Percentiles rank a stretch among this genome's conserved stretches.
Conservation (phyloP, 2,113 vertebrate species). For the Spheniscus mendiculus region DNA sequence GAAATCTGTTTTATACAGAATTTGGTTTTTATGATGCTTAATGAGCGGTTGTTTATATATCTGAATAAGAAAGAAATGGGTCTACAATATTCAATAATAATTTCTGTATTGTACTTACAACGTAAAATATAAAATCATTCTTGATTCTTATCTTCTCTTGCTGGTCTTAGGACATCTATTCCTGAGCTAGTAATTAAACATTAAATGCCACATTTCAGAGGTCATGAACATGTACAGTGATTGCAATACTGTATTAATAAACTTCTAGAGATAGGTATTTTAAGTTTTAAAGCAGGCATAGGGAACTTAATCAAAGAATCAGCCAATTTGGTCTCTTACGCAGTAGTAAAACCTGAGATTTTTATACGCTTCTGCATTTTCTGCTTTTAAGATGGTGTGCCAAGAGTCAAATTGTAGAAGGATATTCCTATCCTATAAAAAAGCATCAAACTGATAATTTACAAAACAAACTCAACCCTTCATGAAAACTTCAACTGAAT, state of each 20-base stretch:
- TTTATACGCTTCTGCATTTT: not conserved
- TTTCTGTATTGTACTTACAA: not conserved
- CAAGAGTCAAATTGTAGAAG: not conserved
- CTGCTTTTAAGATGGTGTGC: not conserved
- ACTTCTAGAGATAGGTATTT: not conserved
- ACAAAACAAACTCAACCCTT: fast-evolving
- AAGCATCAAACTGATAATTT: not conserved
- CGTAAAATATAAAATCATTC: not conserved
- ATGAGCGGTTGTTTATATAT: not conserved
- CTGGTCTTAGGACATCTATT: not conserved
- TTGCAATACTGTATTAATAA: not conserved
- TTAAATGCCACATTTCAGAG: not conserved
- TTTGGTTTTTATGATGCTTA: not conserved
- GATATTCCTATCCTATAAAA: not conserved
- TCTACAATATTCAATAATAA: not conserved
- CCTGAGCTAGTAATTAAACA: not conserved
- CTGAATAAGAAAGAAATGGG: not conserved
- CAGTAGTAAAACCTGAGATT: not conserved
- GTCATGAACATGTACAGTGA: not conserved
- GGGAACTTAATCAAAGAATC: not conserved
- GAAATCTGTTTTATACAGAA: not conserved
- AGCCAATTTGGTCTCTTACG: not conserved
- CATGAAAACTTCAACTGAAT: not conserved
- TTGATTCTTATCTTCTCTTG: not conserved
- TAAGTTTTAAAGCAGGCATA: not conserved